These are phyloP conservation scores for Masticophis lateralis DNA, from an alignment of 2,797 vertebrate species.

Conservation along the genomic window DNA sequence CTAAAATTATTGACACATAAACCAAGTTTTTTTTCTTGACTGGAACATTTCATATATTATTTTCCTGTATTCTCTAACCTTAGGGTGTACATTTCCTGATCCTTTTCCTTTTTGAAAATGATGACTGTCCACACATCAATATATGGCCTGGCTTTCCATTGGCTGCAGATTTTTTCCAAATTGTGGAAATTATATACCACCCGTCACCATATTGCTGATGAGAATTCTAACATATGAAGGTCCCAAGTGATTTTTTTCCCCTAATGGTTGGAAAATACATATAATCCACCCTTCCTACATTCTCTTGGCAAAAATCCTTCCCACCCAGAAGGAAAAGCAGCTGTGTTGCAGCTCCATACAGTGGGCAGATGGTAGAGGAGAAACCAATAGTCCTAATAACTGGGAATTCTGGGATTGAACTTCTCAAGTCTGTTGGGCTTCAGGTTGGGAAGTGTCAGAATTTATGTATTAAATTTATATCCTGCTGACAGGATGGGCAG, in stretches of 20 bases:
- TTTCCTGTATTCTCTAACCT: background rate
- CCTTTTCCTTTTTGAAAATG: background rate
- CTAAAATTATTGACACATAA: background rate
- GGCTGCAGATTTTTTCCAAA: background rate
- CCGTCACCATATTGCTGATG: background rate
- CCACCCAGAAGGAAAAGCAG: background rate
- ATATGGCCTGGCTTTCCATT: background rate
- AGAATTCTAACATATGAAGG: background rate
- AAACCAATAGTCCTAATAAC: background rate
- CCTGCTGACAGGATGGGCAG: background rate
- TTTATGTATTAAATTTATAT: background rate
- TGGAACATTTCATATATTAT: background rate
- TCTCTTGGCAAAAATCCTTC: background rate
- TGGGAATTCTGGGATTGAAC: background rate
- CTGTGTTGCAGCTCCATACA: background rate
- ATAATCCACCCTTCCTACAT: background rate
- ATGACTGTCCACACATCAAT: background rate
- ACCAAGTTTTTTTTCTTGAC: background rate
- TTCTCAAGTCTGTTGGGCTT: background rate
- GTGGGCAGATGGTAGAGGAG: background rate
- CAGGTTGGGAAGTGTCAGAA: background rate
- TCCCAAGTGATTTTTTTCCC: background rate
- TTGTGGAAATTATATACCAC: background rate
- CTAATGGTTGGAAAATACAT: background rate
- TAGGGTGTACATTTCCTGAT: background rate